Evolutionary conservation across 2,888 invertebrate species (phyloP), one percentile per base, ranked within the genome.

Genomic region (Thecocarcelia acutangulata): DNA sequence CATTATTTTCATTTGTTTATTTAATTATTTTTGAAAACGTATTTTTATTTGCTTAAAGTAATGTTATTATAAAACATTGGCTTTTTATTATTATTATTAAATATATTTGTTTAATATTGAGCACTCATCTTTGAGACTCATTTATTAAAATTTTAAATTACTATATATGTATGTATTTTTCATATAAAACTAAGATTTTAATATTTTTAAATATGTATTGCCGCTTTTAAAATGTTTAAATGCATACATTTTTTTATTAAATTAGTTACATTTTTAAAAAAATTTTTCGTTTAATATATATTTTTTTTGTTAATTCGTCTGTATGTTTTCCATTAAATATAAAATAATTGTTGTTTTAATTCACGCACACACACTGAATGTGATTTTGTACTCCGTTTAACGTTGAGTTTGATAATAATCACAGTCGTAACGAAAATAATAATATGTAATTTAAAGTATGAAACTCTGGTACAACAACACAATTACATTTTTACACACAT

Each of bases 401-500:
- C 19, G 19, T 66, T 66, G 28, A 48, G 54, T 66, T 74, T 58
- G 33, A 33, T 33, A 54, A 54, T 74, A 74, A 74, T 66, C 58
- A 48, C 64, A 64, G 24, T 37, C 54, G 73, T 46, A 19, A 56
- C 48, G 46, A 64, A 64, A 46, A 73, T 24, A 50, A 17, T 73
- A 42, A 61, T 19, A 24, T 17, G 46, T 42, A 59, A 64, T 59
- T 59, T 19, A 42, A 64, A 63, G 13, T 58, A 42, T 48, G 40
- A 58, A 66, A 58, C 64, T 66, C 56, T 66, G n/a, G 63, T 8
- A 28, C 50, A 73, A 73, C 63, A 40, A 63, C 63, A 56, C 37
- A 66, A 74, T 64, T 66, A 58, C 17, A 48, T 40, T 74, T 64
- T 58, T 48, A 74, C 58, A 74, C 64, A 74, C 37, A 74, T 66